phyloP scores from a whole-genome alignment of 2,888 invertebrate genomes.

The Piscicola geometra region DNA sequence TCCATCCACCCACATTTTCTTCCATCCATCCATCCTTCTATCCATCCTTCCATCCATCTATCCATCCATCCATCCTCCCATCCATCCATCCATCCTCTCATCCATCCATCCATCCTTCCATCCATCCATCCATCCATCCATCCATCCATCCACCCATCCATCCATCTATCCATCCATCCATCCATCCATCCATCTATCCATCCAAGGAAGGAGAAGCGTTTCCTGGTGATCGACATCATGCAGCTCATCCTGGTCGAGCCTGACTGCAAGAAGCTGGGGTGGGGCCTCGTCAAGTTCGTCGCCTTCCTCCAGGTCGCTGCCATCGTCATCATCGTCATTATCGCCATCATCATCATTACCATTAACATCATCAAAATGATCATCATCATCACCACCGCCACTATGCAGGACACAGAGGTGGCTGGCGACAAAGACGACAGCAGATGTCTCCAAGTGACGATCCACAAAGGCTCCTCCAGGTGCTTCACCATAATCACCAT shows the following conservation, averaged over 20 bases:
- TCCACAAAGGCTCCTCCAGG: slow-evolving; percentile 69
- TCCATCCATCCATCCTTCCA: too few relatives aligned
- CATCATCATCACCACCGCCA: neutral
- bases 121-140: too few relatives aligned
- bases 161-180: too few relatives aligned
- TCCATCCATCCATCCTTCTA: too few relatives aligned
- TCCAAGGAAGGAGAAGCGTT: slow-evolving; percentile 81
- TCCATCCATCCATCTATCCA: slow-evolving; percentile 7
- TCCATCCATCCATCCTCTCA: too few relatives aligned
- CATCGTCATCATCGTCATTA: neutral
- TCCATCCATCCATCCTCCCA: too few relatives aligned
- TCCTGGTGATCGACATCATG: slow-evolving; percentile 87
- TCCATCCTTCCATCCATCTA: too few relatives aligned
- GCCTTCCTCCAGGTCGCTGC: slow-evolving; percentile 70
- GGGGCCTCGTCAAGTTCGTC: slow-evolving; percentile 94
- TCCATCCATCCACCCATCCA: too few relatives aligned
- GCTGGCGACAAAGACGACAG: slow-evolving; percentile 94
- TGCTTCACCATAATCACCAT: slow-evolving; percentile 40
- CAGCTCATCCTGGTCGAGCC: slow-evolving; percentile 96
- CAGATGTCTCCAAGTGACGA: slow-evolving; percentile 84
- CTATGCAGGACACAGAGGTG: slow-evolving; percentile 80
- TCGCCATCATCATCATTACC: neutral
- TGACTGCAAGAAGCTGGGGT: slow-evolving; percentile 85
- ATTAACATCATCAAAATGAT: too few relatives aligned
- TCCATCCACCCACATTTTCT: neutral